These are phyloP conservation scores for Epiblema foenella DNA, from an alignment of 2,888 invertebrate genomes.

Conservation along the genomic window DNA sequence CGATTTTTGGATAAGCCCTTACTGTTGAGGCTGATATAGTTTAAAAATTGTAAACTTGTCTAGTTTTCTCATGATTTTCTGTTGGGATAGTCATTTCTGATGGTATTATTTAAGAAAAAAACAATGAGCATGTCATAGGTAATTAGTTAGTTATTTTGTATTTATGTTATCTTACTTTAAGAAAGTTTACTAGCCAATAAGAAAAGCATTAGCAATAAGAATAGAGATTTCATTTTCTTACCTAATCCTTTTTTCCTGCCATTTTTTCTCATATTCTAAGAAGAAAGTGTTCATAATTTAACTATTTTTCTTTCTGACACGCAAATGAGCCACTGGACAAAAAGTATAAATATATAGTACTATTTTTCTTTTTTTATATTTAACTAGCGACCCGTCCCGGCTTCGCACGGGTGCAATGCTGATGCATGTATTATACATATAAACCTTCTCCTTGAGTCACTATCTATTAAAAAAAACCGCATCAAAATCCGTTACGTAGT, in stretches of 20 bases:
- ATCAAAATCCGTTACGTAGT: too few relatives aligned
- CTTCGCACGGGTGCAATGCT: too few relatives aligned
- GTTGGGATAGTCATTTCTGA: neutral
- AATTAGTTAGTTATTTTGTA: neutral
- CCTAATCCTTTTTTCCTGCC: neutral
- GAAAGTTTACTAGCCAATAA: constrained; percentile 29
- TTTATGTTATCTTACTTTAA: constrained; percentile 33
- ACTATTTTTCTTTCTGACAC: too few relatives aligned
- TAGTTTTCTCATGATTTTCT: constrained; percentile 16
- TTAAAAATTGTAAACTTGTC: constrained; percentile 19
- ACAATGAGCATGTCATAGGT: neutral
- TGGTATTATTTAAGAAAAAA: constrained; percentile 7
- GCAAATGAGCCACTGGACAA: too few relatives aligned
- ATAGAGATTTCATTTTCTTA: neutral
- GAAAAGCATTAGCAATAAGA: constrained; percentile 5
- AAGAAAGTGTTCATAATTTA: too few relatives aligned
- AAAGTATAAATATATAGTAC: too few relatives aligned
- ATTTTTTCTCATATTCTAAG: neutral
- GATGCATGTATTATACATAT: too few relatives aligned
- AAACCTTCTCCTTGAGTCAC: too few relatives aligned
- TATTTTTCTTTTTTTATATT: too few relatives aligned
- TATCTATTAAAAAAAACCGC: too few relatives aligned
- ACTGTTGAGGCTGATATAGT: constrained; percentile 28
- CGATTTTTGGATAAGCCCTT: too few relatives aligned
- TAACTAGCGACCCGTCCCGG: too few relatives aligned